Conservation (phyloP, 1,140 invertebrate genomes). For the Hyphantria cunea region DNA sequence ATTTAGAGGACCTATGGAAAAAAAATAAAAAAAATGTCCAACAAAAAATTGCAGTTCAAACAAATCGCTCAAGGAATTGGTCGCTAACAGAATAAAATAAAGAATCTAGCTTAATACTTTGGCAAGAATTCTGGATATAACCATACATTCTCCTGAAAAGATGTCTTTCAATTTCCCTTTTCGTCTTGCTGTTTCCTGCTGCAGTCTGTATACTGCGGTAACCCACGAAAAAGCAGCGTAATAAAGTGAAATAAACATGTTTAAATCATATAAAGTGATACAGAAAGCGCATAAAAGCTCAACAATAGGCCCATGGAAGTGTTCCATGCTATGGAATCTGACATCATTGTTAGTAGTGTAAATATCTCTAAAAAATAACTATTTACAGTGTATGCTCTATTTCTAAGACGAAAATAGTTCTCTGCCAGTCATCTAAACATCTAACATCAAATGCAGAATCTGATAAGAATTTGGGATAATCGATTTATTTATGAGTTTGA, state of each 20-base stretch:
- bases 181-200: slow-evolving; percentile 87
- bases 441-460: slow-evolving; percentile 63
- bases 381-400: slow-evolving; percentile 32
- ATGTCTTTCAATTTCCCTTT: slow-evolving; percentile 90
- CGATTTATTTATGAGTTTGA: slow-evolving; percentile 81
- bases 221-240: slow-evolving; percentile 84
- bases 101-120: slow-evolving; percentile 73
- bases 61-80: slow-evolving; percentile 38
- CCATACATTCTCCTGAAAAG: slow-evolving; percentile 88
- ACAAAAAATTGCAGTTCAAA: slow-evolving; percentile 28
- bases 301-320: slow-evolving; percentile 72
- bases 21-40: slow-evolving; percentile 19
- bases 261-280: slow-evolving; percentile 69
- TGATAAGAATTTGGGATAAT: slow-evolving; percentile 79
- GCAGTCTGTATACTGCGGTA: slow-evolving; percentile 87
- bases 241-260: slow-evolving; percentile 80
- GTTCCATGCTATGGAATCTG: slow-evolving; percentile 62
- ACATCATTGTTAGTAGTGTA: slow-evolving; percentile 44
- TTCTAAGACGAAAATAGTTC: slow-evolving; percentile 51
- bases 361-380: slow-evolving; percentile 40
- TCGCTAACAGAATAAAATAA: slow-evolving; percentile 58
- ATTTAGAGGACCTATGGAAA: slow-evolving; percentile 34
- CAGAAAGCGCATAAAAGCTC: slow-evolving; percentile 73
- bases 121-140: slow-evolving; percentile 81
- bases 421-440: slow-evolving; percentile 51